phyloP scores from a whole-genome alignment of 1,140 invertebrate species.

The Drosophila pseudoobscura region DNA sequence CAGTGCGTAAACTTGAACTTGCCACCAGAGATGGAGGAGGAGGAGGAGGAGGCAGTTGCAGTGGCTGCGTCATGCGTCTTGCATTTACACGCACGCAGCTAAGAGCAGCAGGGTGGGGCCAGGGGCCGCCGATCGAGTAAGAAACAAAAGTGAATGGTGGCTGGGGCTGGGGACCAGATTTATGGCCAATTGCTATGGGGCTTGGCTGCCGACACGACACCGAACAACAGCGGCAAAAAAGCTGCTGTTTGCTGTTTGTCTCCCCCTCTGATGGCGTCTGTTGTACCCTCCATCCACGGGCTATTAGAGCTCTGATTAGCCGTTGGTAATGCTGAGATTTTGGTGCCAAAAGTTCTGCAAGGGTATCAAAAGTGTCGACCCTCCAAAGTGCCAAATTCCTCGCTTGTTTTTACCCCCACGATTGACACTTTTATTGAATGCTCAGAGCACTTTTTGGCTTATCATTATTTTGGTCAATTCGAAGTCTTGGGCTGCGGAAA shows the following conservation, averaged over 20 bases:
- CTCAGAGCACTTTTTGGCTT: conserved; percentile 32
- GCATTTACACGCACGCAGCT: conserved; percentile 52
- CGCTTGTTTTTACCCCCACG: conserved; percentile 11
- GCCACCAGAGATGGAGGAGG: conserved; percentile 2
- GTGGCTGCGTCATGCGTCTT: conserved; percentile 56
- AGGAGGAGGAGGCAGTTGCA: conserved; percentile 14
- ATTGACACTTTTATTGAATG: conserved; percentile 60
- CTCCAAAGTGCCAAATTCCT: not conserved
- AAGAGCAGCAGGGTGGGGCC: conserved; percentile 8
- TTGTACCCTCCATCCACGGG: no score
- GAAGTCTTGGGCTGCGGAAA: not conserved
- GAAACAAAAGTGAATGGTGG: conserved; percentile 66
- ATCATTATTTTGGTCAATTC: conserved; percentile 40
- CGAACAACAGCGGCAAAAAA: conserved; percentile 63
- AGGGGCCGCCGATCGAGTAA: not conserved
- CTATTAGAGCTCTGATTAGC: no score
- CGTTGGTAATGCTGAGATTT: no score
- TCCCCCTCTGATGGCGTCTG: no score
- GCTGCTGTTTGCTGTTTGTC: conserved; percentile 61
- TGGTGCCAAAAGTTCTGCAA: no score
- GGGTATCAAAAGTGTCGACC: no score
- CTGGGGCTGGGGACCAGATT: conserved; percentile 41
- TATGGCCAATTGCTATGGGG: conserved; percentile 75
- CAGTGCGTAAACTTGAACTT: conserved; percentile 77
- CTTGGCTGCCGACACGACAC: conserved; percentile 77